Evolutionary conservation across 1,140 invertebrate species (phyloP).

Genomic region (Amphibalanus amphitrite): DNA sequence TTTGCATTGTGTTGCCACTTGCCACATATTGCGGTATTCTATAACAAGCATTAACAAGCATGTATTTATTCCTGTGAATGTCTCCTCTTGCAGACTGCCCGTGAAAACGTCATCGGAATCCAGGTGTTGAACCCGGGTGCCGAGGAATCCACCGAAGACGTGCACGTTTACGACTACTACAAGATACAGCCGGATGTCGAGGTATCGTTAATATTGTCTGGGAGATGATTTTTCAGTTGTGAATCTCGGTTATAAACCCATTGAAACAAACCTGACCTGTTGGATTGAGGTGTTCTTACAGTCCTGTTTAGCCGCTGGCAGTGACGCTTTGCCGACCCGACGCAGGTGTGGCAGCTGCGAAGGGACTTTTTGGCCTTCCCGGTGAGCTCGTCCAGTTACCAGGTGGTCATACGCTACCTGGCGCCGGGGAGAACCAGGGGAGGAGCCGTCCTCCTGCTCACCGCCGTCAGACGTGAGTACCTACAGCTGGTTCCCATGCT

Average conservation of each 20-base stretch:
- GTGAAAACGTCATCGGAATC: conserved; percentile 23
- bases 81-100: conserved; percentile 19
- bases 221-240: too few species aligned
- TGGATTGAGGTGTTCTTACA: too few species aligned
- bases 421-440: conserved; percentile 60
- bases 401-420: conserved; percentile 58
- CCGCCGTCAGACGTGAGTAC: conserved; percentile 37
- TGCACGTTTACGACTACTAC: conserved; percentile 48
- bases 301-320: too few species aligned
- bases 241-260: too few species aligned
- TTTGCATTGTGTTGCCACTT: too few species aligned
- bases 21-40: too few species aligned
- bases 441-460: conserved; percentile 58
- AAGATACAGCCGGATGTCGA: conserved; percentile 4
- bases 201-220: too few species aligned
- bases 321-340: too few species aligned
- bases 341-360: conserved; percentile 51
- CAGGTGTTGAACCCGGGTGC: conserved; percentile 59
- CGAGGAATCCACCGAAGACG: conserved; percentile 63
- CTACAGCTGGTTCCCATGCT: too few species aligned
- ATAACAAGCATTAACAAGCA: too few species aligned
- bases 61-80: too few species aligned
- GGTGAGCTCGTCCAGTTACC: conserved; percentile 61
- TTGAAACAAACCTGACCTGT: too few species aligned
- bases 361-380: conserved; percentile 72